Evolutionary conservation across 1,140 invertebrate genomes (phyloP).

Genomic region (Drosophila willistoni): DNA sequence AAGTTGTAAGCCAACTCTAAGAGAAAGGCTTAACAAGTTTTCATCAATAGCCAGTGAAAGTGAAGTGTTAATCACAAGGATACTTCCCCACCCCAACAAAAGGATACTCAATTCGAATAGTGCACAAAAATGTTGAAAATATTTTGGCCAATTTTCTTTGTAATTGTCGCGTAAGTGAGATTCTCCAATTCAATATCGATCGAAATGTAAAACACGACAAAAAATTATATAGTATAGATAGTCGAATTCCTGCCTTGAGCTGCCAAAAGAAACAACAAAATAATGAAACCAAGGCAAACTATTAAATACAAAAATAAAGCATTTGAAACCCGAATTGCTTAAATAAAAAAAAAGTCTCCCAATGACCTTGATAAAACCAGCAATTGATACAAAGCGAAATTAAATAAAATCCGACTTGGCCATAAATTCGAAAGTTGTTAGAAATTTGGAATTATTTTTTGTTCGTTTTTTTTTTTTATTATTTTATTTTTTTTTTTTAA

Average conservation of each 20-base stretch:
- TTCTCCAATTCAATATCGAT: not conserved
- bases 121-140: constrained; percentile 41
- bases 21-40: constrained; percentile 36
- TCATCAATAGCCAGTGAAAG: constrained; percentile 31
- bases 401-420: not conserved
- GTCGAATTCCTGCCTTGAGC: not conserved
- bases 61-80: constrained; percentile 4
- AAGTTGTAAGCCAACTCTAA: constrained; percentile 48
- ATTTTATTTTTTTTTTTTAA: not conserved
- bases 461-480: not conserved
- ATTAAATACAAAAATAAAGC: not conserved
- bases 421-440: constrained; percentile 5
- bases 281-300: constrained; percentile 11
- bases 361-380: too few relatives aligned
- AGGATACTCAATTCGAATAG: not conserved
- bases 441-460: not conserved
- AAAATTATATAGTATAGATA: not conserved
- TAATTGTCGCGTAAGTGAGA: constrained; percentile 64
- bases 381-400: too few relatives aligned
- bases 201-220: not conserved
- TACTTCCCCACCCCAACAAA: not conserved
- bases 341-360: not conserved
- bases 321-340: not conserved
- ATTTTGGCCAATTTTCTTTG: constrained; percentile 31
- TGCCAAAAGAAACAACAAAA: constrained; percentile 4